A percentile compares a stretch with the other conserved stretches of the same genome.
Evolutionary conservation across 2,888 invertebrate species (phyloP).

Genomic region (Melangyna quadrimaculata): DNA sequence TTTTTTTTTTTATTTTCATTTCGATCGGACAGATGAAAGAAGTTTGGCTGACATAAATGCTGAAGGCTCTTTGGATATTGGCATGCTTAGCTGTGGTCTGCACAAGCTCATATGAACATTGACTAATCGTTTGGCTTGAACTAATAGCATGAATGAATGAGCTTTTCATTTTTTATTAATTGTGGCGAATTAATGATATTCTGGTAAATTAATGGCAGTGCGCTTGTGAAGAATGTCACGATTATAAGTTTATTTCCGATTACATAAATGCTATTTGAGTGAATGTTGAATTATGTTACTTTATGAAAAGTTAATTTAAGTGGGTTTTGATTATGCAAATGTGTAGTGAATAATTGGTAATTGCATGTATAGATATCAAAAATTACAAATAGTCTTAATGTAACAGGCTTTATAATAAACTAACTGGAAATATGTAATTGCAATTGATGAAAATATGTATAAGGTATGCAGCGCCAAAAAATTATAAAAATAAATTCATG

Average conservation of each 20-base stretch:
- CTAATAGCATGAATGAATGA: slow-evolving; percentile 66
- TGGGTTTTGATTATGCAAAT: slow-evolving; percentile 1
- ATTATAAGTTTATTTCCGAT: slow-evolving; percentile 21
- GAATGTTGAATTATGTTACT: neutral
- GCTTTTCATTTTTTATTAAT: slow-evolving; percentile 69
- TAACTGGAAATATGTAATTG: too few relatives aligned
- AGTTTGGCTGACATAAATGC: slow-evolving; percentile 28
- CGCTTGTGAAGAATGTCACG: slow-evolving; percentile 34
- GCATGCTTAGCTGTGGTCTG: neutral
- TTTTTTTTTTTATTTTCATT: neutral
- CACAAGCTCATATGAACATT: slow-evolving; percentile 40
- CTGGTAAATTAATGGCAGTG: slow-evolving; percentile 44
- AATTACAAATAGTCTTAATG: neutral
- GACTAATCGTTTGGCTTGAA: slow-evolving; percentile 66
- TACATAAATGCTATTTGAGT: slow-evolving; percentile 18
- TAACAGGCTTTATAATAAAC: neutral
- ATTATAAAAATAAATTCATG: too few relatives aligned
- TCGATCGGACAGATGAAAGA: slow-evolving; percentile 65
- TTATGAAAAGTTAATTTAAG: slow-evolving; percentile 5
- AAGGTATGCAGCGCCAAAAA: too few relatives aligned
- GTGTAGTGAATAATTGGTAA: neutral
- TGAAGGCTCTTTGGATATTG: neutral
- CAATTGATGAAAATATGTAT: too few relatives aligned
- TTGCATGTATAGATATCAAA: neutral
- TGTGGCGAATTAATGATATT: slow-evolving; percentile 63